Base-by-base conservation (phyloP, 2,888 invertebrate species). In the Colostygia pectinataria region DNA sequence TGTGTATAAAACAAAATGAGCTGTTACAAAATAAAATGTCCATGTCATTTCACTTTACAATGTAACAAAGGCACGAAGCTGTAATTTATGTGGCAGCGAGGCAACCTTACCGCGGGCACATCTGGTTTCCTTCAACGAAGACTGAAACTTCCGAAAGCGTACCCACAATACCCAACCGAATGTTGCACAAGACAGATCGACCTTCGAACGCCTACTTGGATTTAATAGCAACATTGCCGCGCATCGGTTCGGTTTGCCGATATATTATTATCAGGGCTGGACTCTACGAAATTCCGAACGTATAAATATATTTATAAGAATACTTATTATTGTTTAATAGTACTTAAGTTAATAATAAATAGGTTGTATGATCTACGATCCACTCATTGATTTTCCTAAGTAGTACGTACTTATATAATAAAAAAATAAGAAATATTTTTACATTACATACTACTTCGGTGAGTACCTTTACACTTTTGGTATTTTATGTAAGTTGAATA, bases 41-140 rank as follows among this genome's bases (percentile, higher is more conserved):
- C 52, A 55, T 53, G 69, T 66, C 65, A 61, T 74, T 38, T 74
- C 67, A 59, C 61, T 65, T 65, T 68, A 69, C 68, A 66, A 57
- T 58, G 67, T 64, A 76, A 76, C 74, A 71, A 77, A 80, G 81
- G 77, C 67, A 65, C 68, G 75, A 75, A 61, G 69, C 66, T 64
- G 73, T 83, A 83, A 83, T 81, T 84, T 82, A 81, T 75, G 71
- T 74, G 71, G 53, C 68, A 62, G 71, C 65, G 61, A 55, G 66
- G 64, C 48, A 61, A 57, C 63, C 57, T 63, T 63, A 67, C 65
- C 66, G 67, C 63, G 65, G 62, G 56, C 72, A 70, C 82, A 82
- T 80, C 82, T 82, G 82, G 70, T 67, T 68, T 71, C 67, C 72
- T 76, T 77, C 74, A 74, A 52, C 57, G 57, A 55, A 66, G 63